Conservation (phyloP, 2,113 vertebrate genomes). For the Passer domesticus region DNA sequence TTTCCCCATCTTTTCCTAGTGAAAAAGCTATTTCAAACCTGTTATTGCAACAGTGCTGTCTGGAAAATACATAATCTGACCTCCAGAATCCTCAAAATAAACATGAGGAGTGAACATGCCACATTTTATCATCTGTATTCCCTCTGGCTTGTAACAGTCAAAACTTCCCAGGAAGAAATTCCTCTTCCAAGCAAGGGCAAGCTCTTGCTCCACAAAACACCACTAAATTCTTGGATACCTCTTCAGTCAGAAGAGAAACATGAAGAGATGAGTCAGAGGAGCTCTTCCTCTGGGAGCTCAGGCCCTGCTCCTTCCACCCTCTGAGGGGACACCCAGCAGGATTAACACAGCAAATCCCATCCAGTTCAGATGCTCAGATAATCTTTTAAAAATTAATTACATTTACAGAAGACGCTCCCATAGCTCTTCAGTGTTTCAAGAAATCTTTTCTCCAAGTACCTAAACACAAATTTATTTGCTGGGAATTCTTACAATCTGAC, state of each 20-base stretch:
- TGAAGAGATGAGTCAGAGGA: not conserved
- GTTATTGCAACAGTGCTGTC: not conserved
- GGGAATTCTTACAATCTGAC: not conserved
- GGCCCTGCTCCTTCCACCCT: not conserved
- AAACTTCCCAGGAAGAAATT: not conserved
- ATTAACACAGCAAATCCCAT: not conserved
- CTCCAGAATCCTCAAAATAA: not conserved
- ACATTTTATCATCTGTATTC: not conserved
- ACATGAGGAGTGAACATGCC: not conserved
- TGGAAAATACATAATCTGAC: not conserved
- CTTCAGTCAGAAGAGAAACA: not conserved
- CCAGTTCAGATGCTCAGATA: conserved; percentile 7
- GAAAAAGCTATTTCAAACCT: not conserved
- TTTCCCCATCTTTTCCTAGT: not conserved
- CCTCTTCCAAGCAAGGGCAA: not conserved
- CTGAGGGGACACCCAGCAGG: not conserved
- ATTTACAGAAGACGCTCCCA: not conserved
- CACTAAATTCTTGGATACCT: not conserved
- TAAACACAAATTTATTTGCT: not conserved
- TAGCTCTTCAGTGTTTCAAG: rapidly evolving
- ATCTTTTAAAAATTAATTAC: conserved; percentile 9
- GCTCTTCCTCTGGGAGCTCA: not conserved
- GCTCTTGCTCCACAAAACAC: not conserved
- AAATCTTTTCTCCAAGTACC: not conserved
- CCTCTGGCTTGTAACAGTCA: not conserved